Base-by-base conservation (phyloP, 2,888 invertebrate genomes). In the Epistrophella euchroma region DNA sequence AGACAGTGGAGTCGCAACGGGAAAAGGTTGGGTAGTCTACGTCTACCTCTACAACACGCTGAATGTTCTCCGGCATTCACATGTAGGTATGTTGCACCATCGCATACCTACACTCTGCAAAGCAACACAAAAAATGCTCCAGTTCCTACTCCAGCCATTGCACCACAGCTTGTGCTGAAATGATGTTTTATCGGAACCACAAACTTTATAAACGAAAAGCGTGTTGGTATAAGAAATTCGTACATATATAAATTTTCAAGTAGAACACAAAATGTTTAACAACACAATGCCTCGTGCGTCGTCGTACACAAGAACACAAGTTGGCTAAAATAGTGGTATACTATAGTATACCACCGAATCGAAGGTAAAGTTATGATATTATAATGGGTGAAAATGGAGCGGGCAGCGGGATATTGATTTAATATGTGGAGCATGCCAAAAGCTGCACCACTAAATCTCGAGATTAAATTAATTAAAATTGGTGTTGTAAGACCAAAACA, bases 101-200 rank as follows among this genome's bases (percentile, higher is more conserved):
- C 32, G 45, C 73, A 28, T 28, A 43, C 50, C n/a, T n/a, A 10
- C 32, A n/a, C 6, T 25, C 9, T 56, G 9, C 28, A n/a, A n/a
- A 55, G n/a, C 28, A n/a, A 28, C 4, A 28, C 4, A 28, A 28
- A 60, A 37, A 19, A 15, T 28, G 45, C 45, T 47, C 17, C 19
- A 66, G 40, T 17, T 32, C 13, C 17, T 32, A 32, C 37, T 55
- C 11, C 47, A 40, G 22, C 56, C 28, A 60, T 55, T 55, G 40
- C 56, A 55, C 66, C 50, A n/a, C 74, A 64, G 50, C 74, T 56
- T 70, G 70, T 35, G 28, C 66, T 75, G 58, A 75, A 84, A 79
- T 75, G 64, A 75, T 84, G 84, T 75, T 84, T 79, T 79, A 84
- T 79, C 75, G 71, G 43, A 79, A 79, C 84, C 84, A 52, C 84